A percentile compares a stretch with the other conserved stretches of the same genome.
phyloP scores from a whole-genome alignment of 2,888 invertebrate species.

The Eupithecia pulchellata region DNA sequence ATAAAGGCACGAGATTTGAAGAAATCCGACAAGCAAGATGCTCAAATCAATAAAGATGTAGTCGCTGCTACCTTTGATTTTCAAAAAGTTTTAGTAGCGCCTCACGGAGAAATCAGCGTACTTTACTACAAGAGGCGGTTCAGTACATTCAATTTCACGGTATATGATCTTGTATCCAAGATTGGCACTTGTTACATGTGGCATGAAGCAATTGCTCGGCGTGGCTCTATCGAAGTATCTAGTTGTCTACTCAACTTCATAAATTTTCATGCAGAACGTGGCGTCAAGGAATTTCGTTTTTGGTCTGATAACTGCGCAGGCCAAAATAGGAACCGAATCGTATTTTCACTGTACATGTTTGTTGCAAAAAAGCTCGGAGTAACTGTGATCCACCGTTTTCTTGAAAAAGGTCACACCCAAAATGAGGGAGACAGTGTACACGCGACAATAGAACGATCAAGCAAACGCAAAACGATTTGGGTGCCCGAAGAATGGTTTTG shows the following conservation, averaged over 20 bases:
- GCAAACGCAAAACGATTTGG: neutral
- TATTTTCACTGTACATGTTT: slow-evolving; percentile 3
- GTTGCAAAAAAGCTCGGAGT: slow-evolving; percentile 4
- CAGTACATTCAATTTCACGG: neutral
- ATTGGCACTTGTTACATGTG: slow-evolving; percentile 12
- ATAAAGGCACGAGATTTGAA: slow-evolving; percentile 7
- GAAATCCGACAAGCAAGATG: slow-evolving; percentile 7
- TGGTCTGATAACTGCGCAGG: slow-evolving; percentile 11
- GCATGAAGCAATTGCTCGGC: slow-evolving; percentile 3
- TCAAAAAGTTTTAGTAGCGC: slow-evolving; percentile 1
- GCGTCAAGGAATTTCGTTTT: no score
- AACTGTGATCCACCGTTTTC: slow-evolving; percentile 11
- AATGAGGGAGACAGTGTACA: slow-evolving; percentile 14
- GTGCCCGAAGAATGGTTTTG: slow-evolving; percentile 7
- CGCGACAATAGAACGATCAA: neutral
- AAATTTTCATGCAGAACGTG: neutral
- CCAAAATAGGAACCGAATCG: slow-evolving; percentile 14
- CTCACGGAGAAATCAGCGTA: slow-evolving; percentile 2
- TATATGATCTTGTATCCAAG: neutral
- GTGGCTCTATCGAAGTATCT: slow-evolving; percentile 5
- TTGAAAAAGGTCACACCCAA: slow-evolving; percentile 11
- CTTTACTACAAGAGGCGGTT: slow-evolving; percentile 12
- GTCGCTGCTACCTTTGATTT: slow-evolving; percentile 13
- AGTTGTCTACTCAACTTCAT: neutral
- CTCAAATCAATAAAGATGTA: neutral